These are phyloP conservation scores for Holcopasites calliopsidis DNA, from an alignment of 1,140 invertebrate species.

Conservation along the genomic window DNA sequence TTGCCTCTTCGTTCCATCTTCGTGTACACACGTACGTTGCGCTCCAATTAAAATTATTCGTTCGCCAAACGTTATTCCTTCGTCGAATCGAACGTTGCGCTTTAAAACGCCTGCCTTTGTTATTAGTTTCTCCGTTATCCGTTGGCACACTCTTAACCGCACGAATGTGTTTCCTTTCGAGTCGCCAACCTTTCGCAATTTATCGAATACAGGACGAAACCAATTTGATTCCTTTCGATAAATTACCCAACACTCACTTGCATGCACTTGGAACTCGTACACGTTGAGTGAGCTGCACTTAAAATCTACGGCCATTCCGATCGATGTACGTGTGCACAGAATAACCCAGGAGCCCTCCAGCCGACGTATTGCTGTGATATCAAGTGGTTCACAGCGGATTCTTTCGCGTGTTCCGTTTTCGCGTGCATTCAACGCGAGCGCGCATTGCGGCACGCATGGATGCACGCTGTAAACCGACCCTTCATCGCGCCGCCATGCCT, in stretches of 20 bases:
- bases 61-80: constrained; percentile 8
- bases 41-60: constrained; percentile 25
- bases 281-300: no score
- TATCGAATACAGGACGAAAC: no score
- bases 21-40: neutral
- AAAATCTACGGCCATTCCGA: no score
- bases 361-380: neutral
- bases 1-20: neutral
- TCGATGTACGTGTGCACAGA: no score
- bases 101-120: neutral
- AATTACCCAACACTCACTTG: no score
- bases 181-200: no score
- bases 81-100: neutral
- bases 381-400: constrained; percentile 4
- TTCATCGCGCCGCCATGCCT: constrained; percentile 31
- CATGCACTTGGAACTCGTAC: no score
- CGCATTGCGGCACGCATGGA: neutral
- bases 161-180: no score
- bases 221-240: no score
- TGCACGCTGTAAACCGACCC: constrained; percentile 4
- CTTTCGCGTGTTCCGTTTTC: neutral
- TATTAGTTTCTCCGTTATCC: neutral
- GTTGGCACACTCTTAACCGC: neutral
- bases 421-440: neutral
- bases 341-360: no score